Evolutionary conservation across 2,113 vertebrate species (phyloP).

Genomic region (Myocastor coypus): DNA sequence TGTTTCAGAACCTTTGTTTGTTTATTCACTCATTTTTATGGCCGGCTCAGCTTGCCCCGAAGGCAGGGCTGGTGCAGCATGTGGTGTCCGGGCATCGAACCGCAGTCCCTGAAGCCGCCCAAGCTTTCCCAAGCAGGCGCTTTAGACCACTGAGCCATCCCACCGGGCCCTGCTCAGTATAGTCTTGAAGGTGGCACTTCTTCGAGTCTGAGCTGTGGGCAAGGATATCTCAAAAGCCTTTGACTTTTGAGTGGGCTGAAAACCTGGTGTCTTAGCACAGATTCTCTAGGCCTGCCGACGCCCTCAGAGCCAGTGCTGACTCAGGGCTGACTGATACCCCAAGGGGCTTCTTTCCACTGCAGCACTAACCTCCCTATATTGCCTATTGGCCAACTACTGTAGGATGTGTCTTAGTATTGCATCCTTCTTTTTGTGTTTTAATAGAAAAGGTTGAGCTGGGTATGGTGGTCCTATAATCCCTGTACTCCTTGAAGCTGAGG

Average conservation of each 20-base stretch:
- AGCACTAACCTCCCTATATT: background rate
- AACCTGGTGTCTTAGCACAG: background rate
- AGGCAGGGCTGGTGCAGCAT: too few relatives aligned
- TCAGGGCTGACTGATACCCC: background rate
- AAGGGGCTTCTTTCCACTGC: background rate
- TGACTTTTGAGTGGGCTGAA: background rate
- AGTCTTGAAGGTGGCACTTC: background rate
- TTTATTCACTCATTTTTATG: too few relatives aligned
- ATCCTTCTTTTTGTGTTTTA: conserved; percentile 16
- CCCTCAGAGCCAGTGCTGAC: background rate
- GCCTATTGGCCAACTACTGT: background rate
- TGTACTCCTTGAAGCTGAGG: background rate
- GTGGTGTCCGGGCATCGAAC: too few relatives aligned
- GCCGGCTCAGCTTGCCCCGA: too few relatives aligned
- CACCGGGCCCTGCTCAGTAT: too few relatives aligned
- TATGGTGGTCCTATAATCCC: background rate
- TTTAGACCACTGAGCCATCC: too few relatives aligned
- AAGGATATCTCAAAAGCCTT: background rate
- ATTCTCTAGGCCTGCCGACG: background rate
- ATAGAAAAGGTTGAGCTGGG: background rate
- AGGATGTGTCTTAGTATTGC: background rate
- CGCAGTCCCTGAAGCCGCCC: too few relatives aligned
- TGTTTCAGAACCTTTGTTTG: too few relatives aligned
- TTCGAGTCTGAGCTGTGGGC: background rate
- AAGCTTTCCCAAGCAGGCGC: too few relatives aligned